These are phyloP conservation scores for Stichopus chloronotus DNA, from an alignment of 35 echinoderm and acorn worm genomes.

Conservation along the genomic window DNA sequence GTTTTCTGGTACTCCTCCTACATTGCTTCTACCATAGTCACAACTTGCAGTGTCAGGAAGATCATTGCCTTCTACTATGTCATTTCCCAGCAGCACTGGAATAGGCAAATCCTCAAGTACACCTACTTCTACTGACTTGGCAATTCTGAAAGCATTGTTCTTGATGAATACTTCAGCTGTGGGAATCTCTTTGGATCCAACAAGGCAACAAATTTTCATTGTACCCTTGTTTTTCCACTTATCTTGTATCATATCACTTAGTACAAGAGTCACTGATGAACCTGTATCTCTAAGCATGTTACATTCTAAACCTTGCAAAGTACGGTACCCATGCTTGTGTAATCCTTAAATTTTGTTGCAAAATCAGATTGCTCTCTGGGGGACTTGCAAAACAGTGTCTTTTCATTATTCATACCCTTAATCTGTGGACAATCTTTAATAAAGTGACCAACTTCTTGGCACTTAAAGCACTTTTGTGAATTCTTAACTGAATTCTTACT, in stretches of 20 bases:
- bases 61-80: background rate
- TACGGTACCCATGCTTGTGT: conserved; percentile 17
- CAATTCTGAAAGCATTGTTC: background rate
- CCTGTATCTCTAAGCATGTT: conserved; percentile 25
- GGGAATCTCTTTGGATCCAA: conserved; percentile 8
- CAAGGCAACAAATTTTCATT: conserved; percentile 26
- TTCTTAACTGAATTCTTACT: conserved; percentile 1
- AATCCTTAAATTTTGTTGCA: background rate
- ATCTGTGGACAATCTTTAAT: conserved; percentile 1
- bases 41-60: background rate
- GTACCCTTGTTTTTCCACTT: background rate
- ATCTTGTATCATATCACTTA: conserved; percentile 28
- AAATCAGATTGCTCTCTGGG: conserved; percentile 14
- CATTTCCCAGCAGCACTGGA: conserved; percentile 6
- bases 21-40: background rate
- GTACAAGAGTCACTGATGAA: conserved; percentile 5
- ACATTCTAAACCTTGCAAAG: background rate
- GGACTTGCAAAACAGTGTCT: conserved; percentile 15
- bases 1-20: background rate
- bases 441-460: conserved; percentile 36
- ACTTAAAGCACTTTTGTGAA: conserved; percentile 20
- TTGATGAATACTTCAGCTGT: conserved; percentile 9
- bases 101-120: conserved; percentile 11
- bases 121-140: background rate
- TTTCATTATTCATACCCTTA: conserved; percentile 8